Evolutionary conservation across 1,140 invertebrate genomes (phyloP).

Genomic region (Palaemon carinicauda): DNA sequence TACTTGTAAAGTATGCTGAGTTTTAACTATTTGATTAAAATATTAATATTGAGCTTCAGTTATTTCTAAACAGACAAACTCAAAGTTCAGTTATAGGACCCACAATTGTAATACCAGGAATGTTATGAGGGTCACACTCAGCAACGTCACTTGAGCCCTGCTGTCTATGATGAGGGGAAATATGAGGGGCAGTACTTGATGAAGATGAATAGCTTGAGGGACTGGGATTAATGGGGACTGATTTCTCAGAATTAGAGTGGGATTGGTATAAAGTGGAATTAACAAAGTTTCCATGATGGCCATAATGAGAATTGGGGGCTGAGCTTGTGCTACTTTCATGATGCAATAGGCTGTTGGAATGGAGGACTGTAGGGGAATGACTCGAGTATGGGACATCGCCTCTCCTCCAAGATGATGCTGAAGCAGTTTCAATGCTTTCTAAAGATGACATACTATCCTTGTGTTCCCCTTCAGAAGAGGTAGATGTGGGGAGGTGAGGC

Average conservation of each 20-base stretch:
- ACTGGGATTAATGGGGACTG: not conserved
- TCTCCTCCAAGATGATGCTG: conserved; percentile 43
- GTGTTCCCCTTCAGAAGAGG: conserved; percentile 38
- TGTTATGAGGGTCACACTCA: conserved; percentile 14
- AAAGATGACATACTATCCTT: conserved; percentile 41
- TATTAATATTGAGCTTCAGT: not conserved
- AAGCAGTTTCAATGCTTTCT: conserved; percentile 43
- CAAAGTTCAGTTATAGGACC: conserved; percentile 47
- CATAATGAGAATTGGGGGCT: not conserved
- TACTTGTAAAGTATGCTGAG: not conserved
- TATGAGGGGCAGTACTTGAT: not conserved
- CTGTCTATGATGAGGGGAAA: conserved; percentile 22
- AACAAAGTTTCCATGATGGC: not conserved
- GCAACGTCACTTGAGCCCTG: not conserved
- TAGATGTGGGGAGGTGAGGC: conserved; percentile 12
- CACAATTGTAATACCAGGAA: conserved; percentile 36
- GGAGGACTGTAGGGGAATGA: conserved; percentile 6
- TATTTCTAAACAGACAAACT: not conserved
- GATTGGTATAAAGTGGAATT: not conserved
- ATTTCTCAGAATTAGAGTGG: not conserved
- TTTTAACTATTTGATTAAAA: not conserved
- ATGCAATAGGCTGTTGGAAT: conserved; percentile 23
- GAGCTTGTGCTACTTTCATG: not conserved
- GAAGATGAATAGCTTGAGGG: conserved; percentile 10
- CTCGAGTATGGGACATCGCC: conserved; percentile 23